Base-by-base conservation (phyloP, 2,888 invertebrate genomes). In the Adineta ricciae region DNA sequence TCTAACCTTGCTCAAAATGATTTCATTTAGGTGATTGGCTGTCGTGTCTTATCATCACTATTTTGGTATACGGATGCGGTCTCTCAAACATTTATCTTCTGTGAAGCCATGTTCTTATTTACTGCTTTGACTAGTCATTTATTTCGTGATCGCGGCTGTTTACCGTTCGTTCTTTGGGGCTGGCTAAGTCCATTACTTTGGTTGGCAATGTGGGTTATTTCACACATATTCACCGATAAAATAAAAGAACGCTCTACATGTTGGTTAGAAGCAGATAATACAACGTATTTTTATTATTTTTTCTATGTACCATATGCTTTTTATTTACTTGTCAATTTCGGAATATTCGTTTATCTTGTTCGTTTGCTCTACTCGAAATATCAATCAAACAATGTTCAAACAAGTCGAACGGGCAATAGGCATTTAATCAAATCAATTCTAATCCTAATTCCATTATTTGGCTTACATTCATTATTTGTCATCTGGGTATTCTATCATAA, bases 51-150 rank as follows among this genome's bases (percentile, higher is more conserved):
- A 64, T 32, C 64, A 32, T 64, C 64, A 16, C 32, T 64, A 64
- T 64, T 64, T 64, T 64, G 64, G 64, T 64, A 64, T 64, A 64
- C 64, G 19, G 64, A 64, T 64, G 64, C 64, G 16, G 64, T 64
- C 19, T 16, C 64, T 3, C 64, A 64, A 32, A 64, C 64, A 5
- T 64, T 64, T 64, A 32, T 64, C 2, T 64, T 64, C 11, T 64
- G 64, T 64, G 64, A 64, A 64, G 64, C 64, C 0, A 64, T 64
- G 64, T 64, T 64, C 19, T 64, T 64, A 64, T 64, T 64, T 32
- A 64, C 64, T 27, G 64, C 64, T 27, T 64, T 64, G 32, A 64
- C 64, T 1, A 64, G 64, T 64, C 64, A 64, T 64, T 32, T 64
- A 64, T 64, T 64, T 64, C 64, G 64, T 64, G 64, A 64, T 64